Evolutionary conservation across 2,113 vertebrate species (phyloP).

Genomic region (Salminus brasiliensis): DNA sequence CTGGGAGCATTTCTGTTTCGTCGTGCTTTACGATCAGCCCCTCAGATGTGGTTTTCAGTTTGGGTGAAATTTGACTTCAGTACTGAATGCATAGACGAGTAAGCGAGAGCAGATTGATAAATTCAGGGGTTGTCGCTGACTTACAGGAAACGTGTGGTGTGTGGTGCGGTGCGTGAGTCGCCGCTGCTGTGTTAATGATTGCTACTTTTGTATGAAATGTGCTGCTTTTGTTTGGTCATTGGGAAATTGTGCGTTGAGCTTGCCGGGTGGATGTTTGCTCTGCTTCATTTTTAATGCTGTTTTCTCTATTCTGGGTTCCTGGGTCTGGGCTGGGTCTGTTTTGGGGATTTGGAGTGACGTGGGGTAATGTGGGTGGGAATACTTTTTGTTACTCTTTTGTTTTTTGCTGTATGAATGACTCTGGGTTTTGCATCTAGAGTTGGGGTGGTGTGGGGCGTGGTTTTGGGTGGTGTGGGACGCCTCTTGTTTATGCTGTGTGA

Average conservation of each 20-base stretch:
- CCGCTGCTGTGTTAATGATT: neutral
- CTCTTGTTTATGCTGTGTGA: neutral
- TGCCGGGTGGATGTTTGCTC: neutral
- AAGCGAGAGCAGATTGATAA: neutral
- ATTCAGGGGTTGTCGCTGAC: neutral
- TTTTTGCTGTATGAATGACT: too few relatives aligned
- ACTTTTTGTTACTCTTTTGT: too few relatives aligned
- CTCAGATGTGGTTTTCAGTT: neutral
- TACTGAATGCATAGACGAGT: neutral
- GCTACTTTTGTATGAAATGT: neutral
- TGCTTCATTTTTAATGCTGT: neutral
- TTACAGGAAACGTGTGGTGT: neutral
- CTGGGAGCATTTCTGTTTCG: neutral
- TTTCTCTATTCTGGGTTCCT: neutral
- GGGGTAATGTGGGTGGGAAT: neutral
- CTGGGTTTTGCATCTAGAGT: too few relatives aligned
- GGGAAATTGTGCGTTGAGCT: neutral
- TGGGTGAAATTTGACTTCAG: neutral
- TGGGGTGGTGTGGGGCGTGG: too few relatives aligned
- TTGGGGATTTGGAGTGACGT: constrained; percentile 13
- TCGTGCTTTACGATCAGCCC: neutral
- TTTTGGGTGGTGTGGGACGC: too few relatives aligned
- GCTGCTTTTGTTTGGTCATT: neutral
- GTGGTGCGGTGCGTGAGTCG: neutral
- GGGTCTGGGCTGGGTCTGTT: neutral